These are phyloP conservation scores for Erebia palarica DNA, from an alignment of 2,888 invertebrate genomes.

Conservation along the genomic window DNA sequence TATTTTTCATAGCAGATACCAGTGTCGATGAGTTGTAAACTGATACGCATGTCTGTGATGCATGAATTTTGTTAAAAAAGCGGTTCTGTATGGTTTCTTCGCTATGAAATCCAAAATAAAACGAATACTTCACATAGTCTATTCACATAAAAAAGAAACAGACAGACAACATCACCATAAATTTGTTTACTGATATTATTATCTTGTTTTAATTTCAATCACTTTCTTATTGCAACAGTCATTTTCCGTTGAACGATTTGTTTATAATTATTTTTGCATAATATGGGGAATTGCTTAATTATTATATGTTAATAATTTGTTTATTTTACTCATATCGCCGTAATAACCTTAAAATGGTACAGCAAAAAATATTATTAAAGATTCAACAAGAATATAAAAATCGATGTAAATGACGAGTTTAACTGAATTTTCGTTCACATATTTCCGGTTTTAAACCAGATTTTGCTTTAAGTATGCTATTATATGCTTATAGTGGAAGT, in stretches of 20 bases:
- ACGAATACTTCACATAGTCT: neutral
- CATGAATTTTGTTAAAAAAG: neutral
- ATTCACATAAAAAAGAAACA: neutral
- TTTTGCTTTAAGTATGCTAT: neutral
- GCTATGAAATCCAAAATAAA: neutral
- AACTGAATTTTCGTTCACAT: neutral
- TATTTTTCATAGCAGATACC: too few relatives aligned
- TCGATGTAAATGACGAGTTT: neutral
- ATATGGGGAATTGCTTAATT: neutral
- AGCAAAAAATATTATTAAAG: neutral
- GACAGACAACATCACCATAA: neutral
- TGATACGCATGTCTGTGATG: too few relatives aligned
- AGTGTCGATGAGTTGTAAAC: too few relatives aligned
- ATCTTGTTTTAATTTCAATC: conserved; percentile 14
- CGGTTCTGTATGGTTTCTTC: neutral
- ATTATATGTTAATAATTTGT: neutral
- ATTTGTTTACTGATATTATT: neutral
- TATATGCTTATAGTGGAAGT: neutral
- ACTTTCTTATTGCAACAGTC: conserved; percentile 11
- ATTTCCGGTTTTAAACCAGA: neutral
- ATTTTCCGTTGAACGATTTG: conserved; percentile 7
- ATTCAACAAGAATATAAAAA: neutral
- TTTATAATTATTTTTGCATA: neutral
- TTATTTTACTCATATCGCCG: neutral
- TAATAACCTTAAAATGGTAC: neutral